A percentile compares a stretch with the other conserved stretches of the same genome.
Conservation (phyloP, 2,888 invertebrate genomes). For the Latrodectus elegans region DNA sequence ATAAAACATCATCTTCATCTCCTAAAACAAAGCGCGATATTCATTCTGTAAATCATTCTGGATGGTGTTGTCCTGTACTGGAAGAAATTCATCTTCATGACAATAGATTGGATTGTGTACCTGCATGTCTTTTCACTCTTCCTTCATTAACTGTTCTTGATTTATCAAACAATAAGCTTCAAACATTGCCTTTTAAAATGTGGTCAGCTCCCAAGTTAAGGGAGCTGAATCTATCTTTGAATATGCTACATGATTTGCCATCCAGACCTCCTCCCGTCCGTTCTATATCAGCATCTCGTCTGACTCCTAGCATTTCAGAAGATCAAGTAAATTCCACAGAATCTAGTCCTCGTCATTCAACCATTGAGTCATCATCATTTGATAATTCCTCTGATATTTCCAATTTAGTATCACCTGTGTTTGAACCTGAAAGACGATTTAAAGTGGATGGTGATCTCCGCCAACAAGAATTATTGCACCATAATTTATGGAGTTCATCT, state of each 20-base stretch:
- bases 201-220: slow-evolving; percentile 90
- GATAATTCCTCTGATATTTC: slow-evolving; percentile 46
- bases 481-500: slow-evolving; percentile 68
- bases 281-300: slow-evolving; percentile 71
- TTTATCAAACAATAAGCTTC: slow-evolving; percentile 94
- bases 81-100: slow-evolving; percentile 95
- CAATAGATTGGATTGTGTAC: slow-evolving; percentile 88
- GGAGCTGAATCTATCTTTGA: slow-evolving; percentile 91
- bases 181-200: slow-evolving; percentile 86
- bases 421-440: slow-evolving; percentile 41
- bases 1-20: slow-evolving; percentile 42
- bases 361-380: slow-evolving; percentile 44
- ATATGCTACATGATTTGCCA: slow-evolving; percentile 86
- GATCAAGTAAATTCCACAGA: slow-evolving; percentile 63
- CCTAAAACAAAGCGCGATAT: slow-evolving; percentile 51
- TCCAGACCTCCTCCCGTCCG: slow-evolving; percentile 69
- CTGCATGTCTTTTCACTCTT: slow-evolving; percentile 86
- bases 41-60: slow-evolving; percentile 26
- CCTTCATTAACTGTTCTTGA: slow-evolving; percentile 87
- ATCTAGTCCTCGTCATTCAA: slow-evolving; percentile 71
- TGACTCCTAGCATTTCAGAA: slow-evolving; percentile 71
- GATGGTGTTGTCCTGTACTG: slow-evolving; percentile 80
- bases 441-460: slow-evolving; percentile 44
- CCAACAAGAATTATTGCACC: slow-evolving; percentile 66
- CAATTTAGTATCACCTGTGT: slow-evolving; percentile 36